Conservation (phyloP, 37 sponge, comb jelly and placozoan species). For the Spongia lamella region DNA sequence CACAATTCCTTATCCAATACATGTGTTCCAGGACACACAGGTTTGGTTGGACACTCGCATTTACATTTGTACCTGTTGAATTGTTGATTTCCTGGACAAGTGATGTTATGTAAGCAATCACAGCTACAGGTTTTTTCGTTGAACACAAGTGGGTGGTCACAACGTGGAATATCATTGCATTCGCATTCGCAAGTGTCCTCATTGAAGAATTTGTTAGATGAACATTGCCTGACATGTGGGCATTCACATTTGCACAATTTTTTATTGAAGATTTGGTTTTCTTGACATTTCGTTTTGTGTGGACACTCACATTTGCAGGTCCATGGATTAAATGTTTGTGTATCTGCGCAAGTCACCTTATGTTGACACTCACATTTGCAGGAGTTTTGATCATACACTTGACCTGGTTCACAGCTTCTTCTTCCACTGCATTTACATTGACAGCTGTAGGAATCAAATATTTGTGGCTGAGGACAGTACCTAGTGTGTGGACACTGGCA, state of each 20-base stretch:
- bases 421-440: conserved; percentile 15
- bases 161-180: conserved; percentile 3
- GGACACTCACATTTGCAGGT: conserved; percentile 27
- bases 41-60: conserved; percentile 22
- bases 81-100: not conserved
- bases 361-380: conserved; percentile 6
- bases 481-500: conserved; percentile 8
- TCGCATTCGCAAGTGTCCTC: conserved; percentile 29
- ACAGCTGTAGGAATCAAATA: conserved; percentile 9
- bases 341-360: not conserved
- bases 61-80: conserved; percentile 1
- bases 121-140: not conserved
- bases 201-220: conserved; percentile 12
- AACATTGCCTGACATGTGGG: not conserved
- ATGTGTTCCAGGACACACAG: not conserved
- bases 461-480: conserved; percentile 10
- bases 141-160: conserved; percentile 1
- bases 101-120: not conserved
- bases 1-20: not conserved
- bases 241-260: conserved; percentile 6
- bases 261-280: not conserved
- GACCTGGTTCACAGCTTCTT: conserved; percentile 4
- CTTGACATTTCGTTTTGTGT: not conserved
- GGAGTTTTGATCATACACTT: conserved; percentile 1
- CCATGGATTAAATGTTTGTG: not conserved